These are phyloP conservation scores for Tethea ocularis DNA, from an alignment of 2,888 invertebrate species.

Conservation along the genomic window DNA sequence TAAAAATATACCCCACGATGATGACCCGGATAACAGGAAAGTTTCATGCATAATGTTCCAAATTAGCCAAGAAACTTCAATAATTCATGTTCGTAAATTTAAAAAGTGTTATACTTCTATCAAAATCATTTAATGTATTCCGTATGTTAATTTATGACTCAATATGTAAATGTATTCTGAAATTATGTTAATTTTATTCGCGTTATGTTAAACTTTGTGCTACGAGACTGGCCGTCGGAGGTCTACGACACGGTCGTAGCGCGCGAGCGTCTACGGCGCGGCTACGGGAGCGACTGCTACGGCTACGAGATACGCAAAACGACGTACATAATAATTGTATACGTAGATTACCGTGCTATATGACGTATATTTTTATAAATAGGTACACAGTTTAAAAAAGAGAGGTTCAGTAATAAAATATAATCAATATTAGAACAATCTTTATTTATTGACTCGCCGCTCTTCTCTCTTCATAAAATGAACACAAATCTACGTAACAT, in stretches of 20 bases:
- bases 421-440: background rate
- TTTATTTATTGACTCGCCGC: slow-evolving; percentile 10
- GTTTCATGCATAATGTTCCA: background rate
- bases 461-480: background rate
- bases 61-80: background rate
- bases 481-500: background rate
- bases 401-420: background rate
- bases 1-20: background rate
- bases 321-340: slow-evolving; percentile 10
- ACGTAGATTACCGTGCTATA: too few relatives aligned
- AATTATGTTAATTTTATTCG: slow-evolving; percentile 8
- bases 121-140: slow-evolving; percentile 1
- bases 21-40: background rate
- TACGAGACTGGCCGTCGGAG: slow-evolving; percentile 17
- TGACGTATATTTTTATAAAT: background rate
- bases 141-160: slow-evolving; percentile 8
- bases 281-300: slow-evolving; percentile 67
- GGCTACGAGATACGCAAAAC: slow-evolving; percentile 47
- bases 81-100: background rate
- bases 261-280: slow-evolving; percentile 49
- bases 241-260: slow-evolving; percentile 16
- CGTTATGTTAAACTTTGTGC: slow-evolving; percentile 15
- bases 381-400: background rate
- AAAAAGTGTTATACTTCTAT: background rate
- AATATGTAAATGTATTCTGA: slow-evolving; percentile 6